Base-by-base conservation (phyloP, 2,888 invertebrate species). In the Gastrophysa polygoni region DNA sequence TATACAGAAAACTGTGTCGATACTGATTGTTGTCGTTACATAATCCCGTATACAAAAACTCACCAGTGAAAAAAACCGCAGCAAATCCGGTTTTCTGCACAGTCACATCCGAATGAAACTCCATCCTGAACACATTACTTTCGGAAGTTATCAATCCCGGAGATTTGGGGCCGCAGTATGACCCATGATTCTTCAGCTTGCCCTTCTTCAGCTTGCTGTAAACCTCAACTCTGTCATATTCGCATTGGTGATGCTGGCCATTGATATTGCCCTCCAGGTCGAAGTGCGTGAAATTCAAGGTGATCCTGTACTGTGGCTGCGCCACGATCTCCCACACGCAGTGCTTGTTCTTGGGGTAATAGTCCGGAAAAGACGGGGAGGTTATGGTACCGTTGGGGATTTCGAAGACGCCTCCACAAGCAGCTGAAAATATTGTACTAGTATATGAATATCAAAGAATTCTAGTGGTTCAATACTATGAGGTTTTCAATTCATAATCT, bases 321-420 rank as follows among this genome's bases (percentile, higher is more conserved):
- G 97, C 97, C 56, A 94, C 89, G 57, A 98, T 96, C 83, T 98
- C 96, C 98, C 98, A 98, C 7, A 96, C 88, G 81, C 98, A 98
- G 80, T 93, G 93, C 83, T 98, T 98, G 70, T 95, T 92, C 0
- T 91, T 87, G 0, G 98, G 97, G 80, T 99, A 98, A 32, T 90
- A 82, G 71, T 96, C 94, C 0, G 98, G 98, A 82, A 96, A 96
- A 0, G 96, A 96, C 0, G 98, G 98, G 10, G 95, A 95, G 0
- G 93, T 94, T 66, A 99, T 91, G 0, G 96, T 95, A 0, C 98
- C 98, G 76, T 96, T 96, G 0, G 89, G 86, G 1, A 88, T 87
- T 10, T 68, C 69, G 55, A 96, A 88, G 7, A 92, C 87, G 0
- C 98, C 98, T 11, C 98, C 97, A 75, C 98, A 98, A 10, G 98